Conservation (phyloP, 2,797 vertebrate genomes). For the Thunnus albacares region DNA sequence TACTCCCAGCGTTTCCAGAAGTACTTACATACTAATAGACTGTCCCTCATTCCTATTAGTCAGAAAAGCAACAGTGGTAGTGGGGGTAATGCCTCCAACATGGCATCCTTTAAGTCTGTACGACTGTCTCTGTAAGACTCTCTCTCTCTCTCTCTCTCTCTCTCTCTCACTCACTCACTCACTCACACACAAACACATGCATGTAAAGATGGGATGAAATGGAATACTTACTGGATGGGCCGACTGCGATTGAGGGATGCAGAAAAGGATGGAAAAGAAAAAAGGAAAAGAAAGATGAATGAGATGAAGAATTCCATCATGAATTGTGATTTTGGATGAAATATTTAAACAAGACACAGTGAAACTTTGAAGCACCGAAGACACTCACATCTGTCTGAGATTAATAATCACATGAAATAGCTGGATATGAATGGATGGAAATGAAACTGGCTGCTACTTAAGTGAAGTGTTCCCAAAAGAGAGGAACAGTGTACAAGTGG, state of each 20-base stretch:
- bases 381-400: not conserved
- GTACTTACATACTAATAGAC: conserved; percentile 39
- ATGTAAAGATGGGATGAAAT: conserved; percentile 87
- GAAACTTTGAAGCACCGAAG: not conserved
- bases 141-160: not conserved
- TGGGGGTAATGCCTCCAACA: not conserved
- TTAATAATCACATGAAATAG: not conserved
- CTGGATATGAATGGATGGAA: not conserved
- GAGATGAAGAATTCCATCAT: conserved; percentile 52
- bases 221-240: conserved; percentile 89
- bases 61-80: conserved; percentile 4
- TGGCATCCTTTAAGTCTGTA: not conserved
- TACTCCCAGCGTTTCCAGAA: conserved; percentile 1
- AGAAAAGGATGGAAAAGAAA: conserved; percentile 59
- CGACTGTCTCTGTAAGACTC: too few species aligned
- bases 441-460: not conserved
- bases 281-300: conserved; percentile 74
- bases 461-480: conserved; percentile 20
- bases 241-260: conserved; percentile 84
- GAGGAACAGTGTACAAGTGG: not conserved
- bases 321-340: conserved; percentile 15
- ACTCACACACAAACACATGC: conserved; percentile 24
- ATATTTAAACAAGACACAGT: conserved; percentile 25
- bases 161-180: conserved; percentile 13
- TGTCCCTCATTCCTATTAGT: conserved; percentile 18